Base-by-base conservation (phyloP, 2,888 invertebrate genomes). In the Orchesella flavescens region DNA sequence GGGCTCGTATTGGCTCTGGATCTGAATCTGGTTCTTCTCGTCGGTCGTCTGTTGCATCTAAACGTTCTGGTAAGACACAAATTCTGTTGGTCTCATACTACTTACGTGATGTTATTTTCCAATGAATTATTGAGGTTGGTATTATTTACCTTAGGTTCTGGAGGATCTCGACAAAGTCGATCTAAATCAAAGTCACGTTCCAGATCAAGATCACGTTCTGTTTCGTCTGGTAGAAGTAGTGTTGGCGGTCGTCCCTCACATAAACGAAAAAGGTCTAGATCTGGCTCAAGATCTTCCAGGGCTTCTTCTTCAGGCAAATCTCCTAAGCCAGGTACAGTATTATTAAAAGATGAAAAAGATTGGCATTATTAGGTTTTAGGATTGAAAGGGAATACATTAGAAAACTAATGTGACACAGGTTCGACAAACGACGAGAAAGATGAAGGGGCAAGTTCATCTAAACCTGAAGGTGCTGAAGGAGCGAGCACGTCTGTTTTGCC, bases 111-210 rank as follows among this genome's bases (percentile, higher is more conserved):
- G n/a, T n/a, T n/a, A n/a, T n/a, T n/a, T n/a, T n/a, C n/a, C n/a
- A n/a, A n/a, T n/a, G n/a, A n/a, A n/a, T n/a, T n/a, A n/a, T n/a
- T n/a, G n/a, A n/a, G n/a, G n/a, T n/a, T n/a, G n/a, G n/a, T n/a
- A n/a, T n/a, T n/a, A n/a, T n/a, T n/a, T 34, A 7, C 34, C 7
- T 23, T 15, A 73, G 80, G 80, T 34, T 80, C 80, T 43, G 66
- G 17, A n/a, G 73, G 69, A 1, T 81, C 81, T n/a, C 49, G 73
- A 43, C 21, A 57, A 43, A 55, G 72, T 44, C 43, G 90, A 90
- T 76, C 90, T 87, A 84, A 86, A 87, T 53, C 87, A 66, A 59
- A 89, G 89, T 85, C 88, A 85, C 43, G 89, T 87, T 84, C 81
- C 1, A 88, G 89, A 23, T 84, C 88, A 84, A 2, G 89, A 89